A percentile compares a stretch with the other conserved stretches of the same genome.
Conservation (phyloP, 2,888 invertebrate genomes). For the Synanthedon formicaeformis region DNA sequence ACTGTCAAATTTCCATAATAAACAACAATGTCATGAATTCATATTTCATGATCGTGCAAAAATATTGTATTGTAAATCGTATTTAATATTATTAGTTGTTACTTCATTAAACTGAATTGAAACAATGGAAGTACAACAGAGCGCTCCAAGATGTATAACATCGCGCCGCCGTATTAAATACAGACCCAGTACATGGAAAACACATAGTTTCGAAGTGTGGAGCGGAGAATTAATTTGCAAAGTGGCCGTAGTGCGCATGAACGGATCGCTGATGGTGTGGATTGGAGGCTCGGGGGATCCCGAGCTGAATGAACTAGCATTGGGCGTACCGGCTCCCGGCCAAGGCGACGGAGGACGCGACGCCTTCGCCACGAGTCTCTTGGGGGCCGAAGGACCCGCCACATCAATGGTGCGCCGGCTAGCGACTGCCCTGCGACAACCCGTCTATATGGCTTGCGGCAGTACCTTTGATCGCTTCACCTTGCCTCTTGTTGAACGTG, state of each 20-base stretch:
- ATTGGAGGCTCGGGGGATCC: constrained; percentile 20
- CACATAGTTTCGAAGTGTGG: constrained; percentile 41
- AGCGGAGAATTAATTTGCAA: constrained; percentile 33
- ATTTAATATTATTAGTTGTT: no score
- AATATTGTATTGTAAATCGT: no score
- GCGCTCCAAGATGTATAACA: constrained; percentile 20
- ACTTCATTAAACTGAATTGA: not conserved
- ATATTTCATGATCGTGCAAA: no score
- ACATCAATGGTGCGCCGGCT: constrained; percentile 20
- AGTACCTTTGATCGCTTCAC: constrained; percentile 30
- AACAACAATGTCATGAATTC: no score
- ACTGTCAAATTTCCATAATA: no score
- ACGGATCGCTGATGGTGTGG: constrained; percentile 43
- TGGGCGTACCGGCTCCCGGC: constrained; percentile 29
- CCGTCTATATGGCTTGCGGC: constrained; percentile 31
- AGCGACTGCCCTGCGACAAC: constrained; percentile 20
- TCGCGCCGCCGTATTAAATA: constrained; percentile 30
- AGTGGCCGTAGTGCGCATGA: constrained; percentile 29
- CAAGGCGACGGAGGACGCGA: constrained; percentile 4
- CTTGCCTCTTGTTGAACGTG: constrained; percentile 29
- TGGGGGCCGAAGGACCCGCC: constrained; percentile 8
- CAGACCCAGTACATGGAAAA: constrained; percentile 24
- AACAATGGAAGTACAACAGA: constrained; percentile 14
- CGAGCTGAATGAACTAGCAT: constrained; percentile 23
- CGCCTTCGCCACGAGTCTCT: constrained; percentile 12